Conservation (phyloP, 2,113 vertebrate genomes). For the Centropus bengalensis region DNA sequence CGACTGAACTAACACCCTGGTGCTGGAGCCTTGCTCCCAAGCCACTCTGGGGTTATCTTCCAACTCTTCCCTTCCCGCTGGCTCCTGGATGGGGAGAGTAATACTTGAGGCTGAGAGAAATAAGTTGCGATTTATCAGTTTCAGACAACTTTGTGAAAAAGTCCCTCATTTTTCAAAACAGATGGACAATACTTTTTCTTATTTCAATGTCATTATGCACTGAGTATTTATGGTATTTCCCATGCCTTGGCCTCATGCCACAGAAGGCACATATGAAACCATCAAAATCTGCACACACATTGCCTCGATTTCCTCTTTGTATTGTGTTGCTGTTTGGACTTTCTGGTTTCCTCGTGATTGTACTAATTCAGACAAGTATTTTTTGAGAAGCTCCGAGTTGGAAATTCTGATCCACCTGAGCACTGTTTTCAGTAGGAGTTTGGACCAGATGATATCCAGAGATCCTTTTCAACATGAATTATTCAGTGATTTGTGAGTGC, state of each 20-base stretch:
- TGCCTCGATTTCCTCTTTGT: not conserved
- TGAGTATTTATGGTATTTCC: not conserved
- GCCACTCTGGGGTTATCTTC: not conserved
- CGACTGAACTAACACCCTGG: not conserved
- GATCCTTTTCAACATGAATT: not conserved
- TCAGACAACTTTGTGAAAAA: constrained; percentile 11
- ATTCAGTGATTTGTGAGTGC: not conserved
- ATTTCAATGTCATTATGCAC: not conserved
- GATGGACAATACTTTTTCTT: not conserved
- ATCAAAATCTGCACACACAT: not conserved
- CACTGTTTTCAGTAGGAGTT: not conserved
- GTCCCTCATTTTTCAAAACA: not conserved
- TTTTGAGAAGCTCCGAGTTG: not conserved
- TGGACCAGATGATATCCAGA: not conserved
- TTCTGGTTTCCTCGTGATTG: not conserved
- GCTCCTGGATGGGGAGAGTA: not conserved
- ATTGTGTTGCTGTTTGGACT: not conserved
- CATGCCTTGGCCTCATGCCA: not conserved
- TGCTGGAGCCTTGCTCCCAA: constrained; percentile 1
- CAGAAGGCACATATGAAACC: not conserved
- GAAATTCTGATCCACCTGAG: not conserved
- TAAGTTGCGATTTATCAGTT: constrained; percentile 16
- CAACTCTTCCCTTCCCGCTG: not conserved
- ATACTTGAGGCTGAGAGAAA: constrained; percentile 2
- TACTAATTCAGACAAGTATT: not conserved